Base-by-base conservation (phyloP, 2,113 vertebrate species). In the western clawed frog (Xenopus tropicalis) region DNA sequence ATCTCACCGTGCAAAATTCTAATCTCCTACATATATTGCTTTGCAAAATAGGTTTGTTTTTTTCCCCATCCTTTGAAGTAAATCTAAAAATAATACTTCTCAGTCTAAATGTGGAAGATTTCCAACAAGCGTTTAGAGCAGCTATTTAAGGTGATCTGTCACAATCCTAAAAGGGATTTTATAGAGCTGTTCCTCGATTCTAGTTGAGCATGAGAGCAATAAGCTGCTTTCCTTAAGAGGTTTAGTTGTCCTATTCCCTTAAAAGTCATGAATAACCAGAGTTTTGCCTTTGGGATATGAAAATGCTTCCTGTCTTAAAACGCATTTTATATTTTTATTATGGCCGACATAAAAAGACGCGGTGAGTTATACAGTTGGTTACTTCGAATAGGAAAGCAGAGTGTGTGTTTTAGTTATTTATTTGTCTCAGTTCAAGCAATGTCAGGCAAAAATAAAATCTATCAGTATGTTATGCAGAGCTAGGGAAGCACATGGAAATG, bases 131-230 rank as follows among this genome's bases (percentile, higher is more conserved):
- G 52, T 69, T 76, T 63, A 42, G 11, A 22, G 57, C 64, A 68
- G n/a, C 71, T 66, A 61, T 64, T 62, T 75, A 63, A 69, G 20
- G 58, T 56, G 66, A 61, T 69, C 66, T 69, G 66, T 61, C 66
- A 20, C 66, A 76, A 76, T 76, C 59, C 66, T 76, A 76, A 62
- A 69, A 76, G 73, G 66, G 73, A 76, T 76, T 76, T 69, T 69
- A 76, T 69, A 46, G 73, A 76, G 59, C 66, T 13, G 17, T 63
- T 61, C 56, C 66, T 69, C 54, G 66, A 76, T 69, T 62, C 63
- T 56, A 69, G 58, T 68, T 61, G 61, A 61, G 51, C 63, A 63
- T 76, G 66, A 69, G 58, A 62, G 59, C 43, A 58, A 54, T 69
- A 76, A 76, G 73, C 73, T 76, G 63, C 73, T 76, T 76, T 76